These are phyloP conservation scores for Vulpes vulpes DNA, from an alignment of 2,113 vertebrate genomes.

Conservation along the genomic window DNA sequence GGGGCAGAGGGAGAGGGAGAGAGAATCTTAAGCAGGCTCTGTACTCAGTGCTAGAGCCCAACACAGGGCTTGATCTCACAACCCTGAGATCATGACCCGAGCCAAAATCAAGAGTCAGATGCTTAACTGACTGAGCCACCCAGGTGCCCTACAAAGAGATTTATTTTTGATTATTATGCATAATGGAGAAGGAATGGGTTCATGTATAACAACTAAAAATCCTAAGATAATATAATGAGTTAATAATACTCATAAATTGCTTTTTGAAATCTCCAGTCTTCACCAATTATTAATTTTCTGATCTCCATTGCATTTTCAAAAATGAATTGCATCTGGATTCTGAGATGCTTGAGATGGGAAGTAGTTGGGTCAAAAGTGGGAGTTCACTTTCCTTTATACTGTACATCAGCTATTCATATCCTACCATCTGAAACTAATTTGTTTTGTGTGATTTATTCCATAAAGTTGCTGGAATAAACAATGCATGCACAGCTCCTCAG, in stretches of 20 bases:
- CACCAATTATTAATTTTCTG: slow-evolving; percentile 56
- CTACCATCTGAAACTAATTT: slow-evolving; percentile 81
- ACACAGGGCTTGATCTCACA: background rate
- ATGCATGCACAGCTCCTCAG: slow-evolving; percentile 77
- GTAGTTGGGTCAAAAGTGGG: slow-evolving; percentile 74
- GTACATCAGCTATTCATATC: slow-evolving; percentile 74
- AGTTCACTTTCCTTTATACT: slow-evolving; percentile 76
- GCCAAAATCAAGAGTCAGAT: background rate
- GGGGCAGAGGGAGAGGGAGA: background rate
- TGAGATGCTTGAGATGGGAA: slow-evolving; percentile 77
- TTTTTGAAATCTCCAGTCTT: slow-evolving; percentile 58
- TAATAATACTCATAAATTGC: slow-evolving; percentile 39
- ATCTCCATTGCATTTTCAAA: slow-evolving; percentile 57
- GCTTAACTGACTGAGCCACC: background rate
- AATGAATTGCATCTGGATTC: slow-evolving; percentile 60
- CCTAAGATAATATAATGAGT: background rate
- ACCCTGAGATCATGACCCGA: background rate
- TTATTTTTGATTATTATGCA: background rate
- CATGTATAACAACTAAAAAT: background rate
- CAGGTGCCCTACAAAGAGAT: background rate
- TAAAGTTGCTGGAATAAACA: slow-evolving; percentile 83
- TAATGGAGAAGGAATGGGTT: background rate
- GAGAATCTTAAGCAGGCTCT: background rate
- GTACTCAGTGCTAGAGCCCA: background rate
- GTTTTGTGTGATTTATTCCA: slow-evolving; percentile 85